Base-by-base conservation (phyloP, 2,888 invertebrate species). In the Drosophila dives region DNA sequence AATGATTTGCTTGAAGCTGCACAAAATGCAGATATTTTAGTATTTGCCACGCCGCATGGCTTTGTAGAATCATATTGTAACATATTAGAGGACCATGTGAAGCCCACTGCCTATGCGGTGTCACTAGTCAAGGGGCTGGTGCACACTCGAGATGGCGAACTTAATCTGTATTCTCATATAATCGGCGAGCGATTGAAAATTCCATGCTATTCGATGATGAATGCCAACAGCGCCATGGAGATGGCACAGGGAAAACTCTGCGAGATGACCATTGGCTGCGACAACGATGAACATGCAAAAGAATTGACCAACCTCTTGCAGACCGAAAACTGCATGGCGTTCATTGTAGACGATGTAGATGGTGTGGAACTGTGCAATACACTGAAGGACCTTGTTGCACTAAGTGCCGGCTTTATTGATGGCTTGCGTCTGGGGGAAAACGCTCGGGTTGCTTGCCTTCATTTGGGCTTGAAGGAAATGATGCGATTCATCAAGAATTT, bases 321-420 rank as follows among this genome's bases (percentile, higher is more conserved):
- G 93, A 98, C 99, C 0, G 95, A 96, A 42, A 97, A 98, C 93
- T 99, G 99, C 94, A 94, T 98, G 85, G 98, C 99, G 29, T 97
- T 97, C 5, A 97, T 98, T 12, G 98, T 98, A 0, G 97, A 97
- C 79, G 99, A 99, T 93, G 97, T 97, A 72, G 97, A 98, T 86
- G 97, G 99, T 10, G 99, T 99, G 4, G 99, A 99, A 94, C 95
- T 99, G 77, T 99, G 99, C 92, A 99, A 99, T 55, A 99, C 99
- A 64, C 94, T 99, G 20, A 99, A 99, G 98, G 99, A 99, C 93
- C 97, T 99, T 81, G 98, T 99, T 3, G 99, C 98, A 0, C 97
- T 98, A 67, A 99, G 98, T 58, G 99, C 99, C 53, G 99, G 99
- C 42, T 98, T 99, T 91, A 96, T 97, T 2, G 99, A 99, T 92